Evolutionary conservation across 2,888 invertebrate genomes (phyloP).

Genomic region (Protophormia terraenovae): DNA sequence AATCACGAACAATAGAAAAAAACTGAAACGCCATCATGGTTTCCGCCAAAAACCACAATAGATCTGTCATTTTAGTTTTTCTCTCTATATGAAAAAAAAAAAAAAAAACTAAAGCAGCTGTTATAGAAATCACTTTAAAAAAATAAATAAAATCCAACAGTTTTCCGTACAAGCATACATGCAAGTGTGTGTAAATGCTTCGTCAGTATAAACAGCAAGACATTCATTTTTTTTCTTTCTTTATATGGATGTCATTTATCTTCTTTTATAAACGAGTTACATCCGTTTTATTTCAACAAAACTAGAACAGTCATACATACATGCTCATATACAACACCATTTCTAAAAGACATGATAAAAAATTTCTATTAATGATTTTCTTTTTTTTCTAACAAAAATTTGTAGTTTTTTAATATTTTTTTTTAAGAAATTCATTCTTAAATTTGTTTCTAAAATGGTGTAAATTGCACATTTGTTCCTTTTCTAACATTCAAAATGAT

Average conservation of each 20-base stretch:
- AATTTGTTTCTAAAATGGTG: not conserved
- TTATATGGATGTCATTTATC: slow-evolving; percentile 23
- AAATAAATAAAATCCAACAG: not conserved
- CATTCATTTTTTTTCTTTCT: not conserved
- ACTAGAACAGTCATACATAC: not conserved
- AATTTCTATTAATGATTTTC: too few relatives aligned
- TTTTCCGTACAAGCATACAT: not conserved
- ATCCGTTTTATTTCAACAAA: not conserved
- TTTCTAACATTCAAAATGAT: not conserved
- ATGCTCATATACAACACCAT: not conserved
- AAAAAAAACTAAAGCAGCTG: not conserved
- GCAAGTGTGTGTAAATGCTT: not conserved
- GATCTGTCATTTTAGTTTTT: slow-evolving; percentile 14
- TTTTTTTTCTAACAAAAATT: too few relatives aligned
- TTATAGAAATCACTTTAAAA: not conserved
- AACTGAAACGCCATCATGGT: not conserved
- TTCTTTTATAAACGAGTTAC: slow-evolving; percentile 5
- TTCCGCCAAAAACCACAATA: slow-evolving; percentile 26
- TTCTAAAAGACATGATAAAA: too few relatives aligned
- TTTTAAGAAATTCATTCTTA: too few relatives aligned
- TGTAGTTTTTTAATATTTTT: too few relatives aligned
- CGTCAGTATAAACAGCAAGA: not conserved
- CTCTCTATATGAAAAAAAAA: not conserved
- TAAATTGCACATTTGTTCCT: too few relatives aligned
- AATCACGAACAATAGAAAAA: not conserved